A percentile compares a stretch with the other conserved stretches of the same genome.
These are phyloP conservation scores for Avahi laniger DNA, from an alignment of 2,797 vertebrate species.

Conservation along the genomic window DNA sequence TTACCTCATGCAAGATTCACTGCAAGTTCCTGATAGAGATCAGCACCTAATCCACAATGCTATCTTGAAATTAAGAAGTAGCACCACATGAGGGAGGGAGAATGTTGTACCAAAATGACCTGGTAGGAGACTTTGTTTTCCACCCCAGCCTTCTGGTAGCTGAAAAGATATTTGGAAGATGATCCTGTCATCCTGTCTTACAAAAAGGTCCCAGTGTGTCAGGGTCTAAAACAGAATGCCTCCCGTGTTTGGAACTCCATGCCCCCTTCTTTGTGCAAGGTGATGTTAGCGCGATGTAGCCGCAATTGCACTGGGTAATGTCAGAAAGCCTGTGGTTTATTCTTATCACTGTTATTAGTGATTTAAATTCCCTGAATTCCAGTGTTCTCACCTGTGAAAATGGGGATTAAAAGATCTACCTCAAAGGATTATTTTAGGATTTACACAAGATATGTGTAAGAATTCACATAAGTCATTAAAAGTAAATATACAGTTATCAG, in stretches of 20 bases:
- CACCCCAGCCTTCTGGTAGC: background rate
- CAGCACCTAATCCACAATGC: background rate
- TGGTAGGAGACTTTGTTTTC: background rate
- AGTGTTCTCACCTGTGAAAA: background rate
- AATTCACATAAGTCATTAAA: background rate
- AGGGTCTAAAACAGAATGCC: background rate
- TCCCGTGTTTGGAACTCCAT: background rate
- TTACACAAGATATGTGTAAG: background rate
- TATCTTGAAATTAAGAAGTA: conserved; percentile 41
- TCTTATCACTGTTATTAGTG: background rate
- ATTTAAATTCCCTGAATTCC: background rate
- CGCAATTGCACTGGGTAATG: background rate
- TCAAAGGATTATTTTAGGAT: background rate
- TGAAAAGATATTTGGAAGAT: background rate
- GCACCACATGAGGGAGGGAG: background rate
- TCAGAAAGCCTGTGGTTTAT: background rate
- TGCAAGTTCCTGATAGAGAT: conserved; percentile 46
- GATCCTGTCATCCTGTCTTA: background rate
- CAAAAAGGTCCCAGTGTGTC: background rate
- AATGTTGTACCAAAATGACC: background rate
- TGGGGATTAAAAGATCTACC: background rate
- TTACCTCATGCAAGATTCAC: conserved; percentile 56
- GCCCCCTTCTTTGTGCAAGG: background rate
- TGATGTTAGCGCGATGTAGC: background rate
- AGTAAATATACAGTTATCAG: background rate